Percentiles rank a stretch among this genome's conserved stretches.
These are phyloP conservation scores for Phengaris arion DNA, from an alignment of 2,888 invertebrate genomes.

Conservation along the genomic window DNA sequence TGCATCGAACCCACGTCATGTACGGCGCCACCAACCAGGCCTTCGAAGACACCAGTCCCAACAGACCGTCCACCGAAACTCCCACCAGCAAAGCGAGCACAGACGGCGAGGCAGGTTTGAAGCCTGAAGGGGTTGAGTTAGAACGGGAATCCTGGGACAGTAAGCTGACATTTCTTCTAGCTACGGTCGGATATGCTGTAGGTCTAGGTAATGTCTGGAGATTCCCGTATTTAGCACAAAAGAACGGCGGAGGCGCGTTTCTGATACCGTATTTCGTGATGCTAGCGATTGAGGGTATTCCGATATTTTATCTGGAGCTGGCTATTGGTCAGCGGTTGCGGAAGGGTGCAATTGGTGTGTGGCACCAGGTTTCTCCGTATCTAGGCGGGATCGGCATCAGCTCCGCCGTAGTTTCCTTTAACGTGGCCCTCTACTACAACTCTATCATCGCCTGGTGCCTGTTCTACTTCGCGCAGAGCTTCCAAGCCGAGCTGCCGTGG, in stretches of 20 bases:
- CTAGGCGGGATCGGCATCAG: slow-evolving; percentile 94
- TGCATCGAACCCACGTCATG: slow-evolving; percentile 75
- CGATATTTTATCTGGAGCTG: slow-evolving; percentile 96
- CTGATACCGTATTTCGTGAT: slow-evolving; percentile 97
- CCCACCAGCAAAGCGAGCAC: slow-evolving; percentile 81
- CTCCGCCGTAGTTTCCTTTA: slow-evolving; percentile 96
- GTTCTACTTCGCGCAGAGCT: slow-evolving; percentile 96
- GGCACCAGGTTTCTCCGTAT: slow-evolving; percentile 95
- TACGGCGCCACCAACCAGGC: slow-evolving; percentile 94
- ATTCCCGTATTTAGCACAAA: slow-evolving; percentile 96
- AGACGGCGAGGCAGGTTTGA: slow-evolving; percentile 82
- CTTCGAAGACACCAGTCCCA: slow-evolving; percentile 80
- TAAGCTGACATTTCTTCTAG: slow-evolving; percentile 93
- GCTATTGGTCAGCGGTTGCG: slow-evolving; percentile 96
- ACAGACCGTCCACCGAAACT: slow-evolving; percentile 63
- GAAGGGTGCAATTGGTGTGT: slow-evolving; percentile 96
- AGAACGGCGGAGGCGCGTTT: slow-evolving; percentile 98
- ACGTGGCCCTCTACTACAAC: slow-evolving; percentile 97
- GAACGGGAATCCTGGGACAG: slow-evolving; percentile 96
- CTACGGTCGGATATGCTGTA: slow-evolving; percentile 97
- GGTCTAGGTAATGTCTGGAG: slow-evolving; percentile 97
- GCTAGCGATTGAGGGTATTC: slow-evolving; percentile 96
- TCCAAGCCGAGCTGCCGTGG: slow-evolving; percentile 95
- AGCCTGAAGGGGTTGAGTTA: slow-evolving; percentile 85
- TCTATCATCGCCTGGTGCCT: slow-evolving; percentile 99